phyloP scores from a whole-genome alignment of 1,140 invertebrate species.

The Eumeta japonica region DNA sequence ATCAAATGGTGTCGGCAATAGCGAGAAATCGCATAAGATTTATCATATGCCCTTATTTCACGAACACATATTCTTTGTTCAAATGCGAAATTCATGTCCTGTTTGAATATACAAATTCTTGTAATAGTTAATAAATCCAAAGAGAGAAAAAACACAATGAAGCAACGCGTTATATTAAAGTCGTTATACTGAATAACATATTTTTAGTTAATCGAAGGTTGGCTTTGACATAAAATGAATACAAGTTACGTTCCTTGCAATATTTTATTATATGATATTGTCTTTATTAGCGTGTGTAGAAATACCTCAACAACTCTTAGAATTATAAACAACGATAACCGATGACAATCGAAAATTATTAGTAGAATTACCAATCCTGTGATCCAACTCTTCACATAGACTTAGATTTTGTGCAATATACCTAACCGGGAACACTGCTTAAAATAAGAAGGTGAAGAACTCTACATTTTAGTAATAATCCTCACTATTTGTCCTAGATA shows the following conservation, averaged over 20 bases:
- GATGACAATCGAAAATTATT: background rate
- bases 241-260: background rate
- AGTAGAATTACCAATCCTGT: background rate
- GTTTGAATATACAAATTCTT: too few relatives aligned
- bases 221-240: background rate
- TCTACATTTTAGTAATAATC: background rate
- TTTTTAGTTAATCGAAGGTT: background rate
- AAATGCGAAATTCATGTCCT: too few relatives aligned
- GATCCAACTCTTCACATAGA: too few relatives aligned
- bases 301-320: background rate
- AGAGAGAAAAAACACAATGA: too few relatives aligned
- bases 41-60: too few relatives aligned
- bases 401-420: background rate
- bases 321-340: background rate
- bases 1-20: too few relatives aligned
- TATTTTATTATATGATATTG: background rate
- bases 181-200: background rate
- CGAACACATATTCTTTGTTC: too few relatives aligned
- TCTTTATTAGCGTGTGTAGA: background rate
- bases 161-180: too few relatives aligned
- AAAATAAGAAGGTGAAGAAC: constrained; percentile 5
- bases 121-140: too few relatives aligned
- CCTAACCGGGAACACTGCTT: background rate
- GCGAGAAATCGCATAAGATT: too few relatives aligned
- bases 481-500: background rate